Conservation (phyloP, 2,113 vertebrate species). For the Panthera leo region DNA sequence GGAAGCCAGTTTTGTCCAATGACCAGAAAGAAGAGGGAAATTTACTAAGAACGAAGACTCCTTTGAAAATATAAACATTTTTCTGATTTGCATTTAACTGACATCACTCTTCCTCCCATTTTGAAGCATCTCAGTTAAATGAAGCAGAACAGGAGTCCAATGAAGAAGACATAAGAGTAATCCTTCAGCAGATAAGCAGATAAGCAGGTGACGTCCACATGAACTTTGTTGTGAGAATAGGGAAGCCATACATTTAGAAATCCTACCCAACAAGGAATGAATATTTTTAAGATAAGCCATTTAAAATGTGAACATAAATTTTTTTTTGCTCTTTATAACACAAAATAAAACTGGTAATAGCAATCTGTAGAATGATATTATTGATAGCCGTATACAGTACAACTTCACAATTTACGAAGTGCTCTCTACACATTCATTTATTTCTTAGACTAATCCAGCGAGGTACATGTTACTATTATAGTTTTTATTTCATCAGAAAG, state of each 20-base stretch:
- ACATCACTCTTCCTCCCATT: neutral
- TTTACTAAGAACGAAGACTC: neutral
- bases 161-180: neutral
- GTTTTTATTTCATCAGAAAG: neutral
- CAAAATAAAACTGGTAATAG: neutral
- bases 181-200: neutral
- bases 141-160: neutral
- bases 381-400: neutral
- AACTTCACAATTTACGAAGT: neutral
- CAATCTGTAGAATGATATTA: neutral
- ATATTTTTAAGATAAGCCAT: neutral
- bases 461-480: neutral
- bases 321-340: neutral
- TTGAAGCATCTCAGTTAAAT: conserved; percentile 7
- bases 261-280: neutral
- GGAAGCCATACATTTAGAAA: neutral
- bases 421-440: neutral
- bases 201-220: neutral
- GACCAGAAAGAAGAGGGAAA: neutral
- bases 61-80: neutral
- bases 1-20: neutral
- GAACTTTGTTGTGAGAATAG: neutral
- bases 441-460: neutral
- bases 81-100: neutral
- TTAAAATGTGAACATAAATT: neutral